A percentile compares a stretch with the other conserved stretches of the same genome.
phyloP scores from a whole-genome alignment of 2,113 vertebrate species.

The Larimichthys crocea region DNA sequence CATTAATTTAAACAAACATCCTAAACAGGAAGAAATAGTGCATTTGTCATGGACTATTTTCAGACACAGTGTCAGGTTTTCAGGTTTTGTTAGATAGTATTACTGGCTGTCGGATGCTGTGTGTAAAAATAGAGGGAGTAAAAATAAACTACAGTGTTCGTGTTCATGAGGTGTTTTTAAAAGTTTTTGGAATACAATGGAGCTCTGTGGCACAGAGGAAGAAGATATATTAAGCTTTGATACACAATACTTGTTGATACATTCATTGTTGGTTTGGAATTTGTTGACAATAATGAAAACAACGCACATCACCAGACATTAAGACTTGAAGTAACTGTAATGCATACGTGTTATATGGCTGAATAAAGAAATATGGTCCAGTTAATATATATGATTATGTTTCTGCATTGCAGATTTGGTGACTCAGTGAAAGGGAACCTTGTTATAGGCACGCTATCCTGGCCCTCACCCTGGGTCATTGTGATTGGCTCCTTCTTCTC shows the following conservation, averaged over 20 bases:
- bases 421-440: slow-evolving; percentile 94
- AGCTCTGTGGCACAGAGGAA: background rate
- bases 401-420: slow-evolving; percentile 87
- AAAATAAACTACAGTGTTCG: background rate
- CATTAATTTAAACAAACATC: background rate
- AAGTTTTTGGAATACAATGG: background rate
- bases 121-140: too few relatives aligned
- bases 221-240: background rate
- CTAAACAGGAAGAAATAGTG: background rate
- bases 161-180: background rate
- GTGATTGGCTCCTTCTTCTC: slow-evolving; percentile 98
- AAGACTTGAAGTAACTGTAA: too few relatives aligned
- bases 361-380: background rate
- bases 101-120: background rate
- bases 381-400: background rate
- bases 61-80: too few relatives aligned
- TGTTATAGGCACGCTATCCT: slow-evolving; percentile 94
- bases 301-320: background rate
- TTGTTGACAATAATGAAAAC: background rate
- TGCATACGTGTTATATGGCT: background rate
- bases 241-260: background rate
- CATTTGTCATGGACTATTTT: background rate
- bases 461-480: slow-evolving; percentile 98
- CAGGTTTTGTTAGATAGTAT: background rate
- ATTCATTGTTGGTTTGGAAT: background rate